These are phyloP conservation scores for Salmo trutta DNA, from an alignment of 2,797 vertebrate species.

Conservation along the genomic window DNA sequence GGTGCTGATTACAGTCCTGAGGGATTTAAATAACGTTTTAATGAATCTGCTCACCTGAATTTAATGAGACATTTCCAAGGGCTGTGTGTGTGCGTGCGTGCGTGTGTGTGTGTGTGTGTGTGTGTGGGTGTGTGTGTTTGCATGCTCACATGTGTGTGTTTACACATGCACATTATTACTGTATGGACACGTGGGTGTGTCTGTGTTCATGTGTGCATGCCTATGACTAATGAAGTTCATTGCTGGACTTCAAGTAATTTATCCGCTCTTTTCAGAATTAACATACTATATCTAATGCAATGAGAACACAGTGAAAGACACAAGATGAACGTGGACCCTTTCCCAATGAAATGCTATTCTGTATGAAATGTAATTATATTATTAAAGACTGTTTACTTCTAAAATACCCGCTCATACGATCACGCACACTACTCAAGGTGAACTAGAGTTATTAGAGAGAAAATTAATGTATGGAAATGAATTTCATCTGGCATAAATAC, in stretches of 20 bases:
- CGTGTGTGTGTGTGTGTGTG: too few relatives aligned
- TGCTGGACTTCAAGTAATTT: constrained; percentile 57
- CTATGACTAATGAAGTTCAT: constrained; percentile 72
- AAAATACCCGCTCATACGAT: background rate
- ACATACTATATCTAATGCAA: constrained; percentile 31
- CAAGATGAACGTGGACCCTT: constrained; percentile 33
- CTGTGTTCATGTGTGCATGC: constrained; percentile 63
- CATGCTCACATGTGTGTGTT: constrained; percentile 17
- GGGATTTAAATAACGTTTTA: constrained; percentile 75
- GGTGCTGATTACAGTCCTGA: constrained; percentile 60
- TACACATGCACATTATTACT: constrained; percentile 28
- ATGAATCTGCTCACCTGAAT: constrained; percentile 74
- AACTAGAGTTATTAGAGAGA: constrained; percentile 29
- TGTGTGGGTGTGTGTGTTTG: too few relatives aligned
- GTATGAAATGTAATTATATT: too few relatives aligned
- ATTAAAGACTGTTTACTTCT: constrained; percentile 31
- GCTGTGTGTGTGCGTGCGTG: too few relatives aligned
- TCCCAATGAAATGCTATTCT: constrained; percentile 16
- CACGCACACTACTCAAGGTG: constrained; percentile 12
- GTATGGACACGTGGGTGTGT: constrained; percentile 30
- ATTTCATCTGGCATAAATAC: constrained; percentile 63
- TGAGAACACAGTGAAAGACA: constrained; percentile 16
- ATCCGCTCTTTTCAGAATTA: constrained; percentile 41
- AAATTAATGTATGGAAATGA: constrained; percentile 56
- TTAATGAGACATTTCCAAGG: constrained; percentile 60